Evolutionary conservation across 2,113 vertebrate genomes (phyloP).

Genomic region (Dasyornis broadbenti): DNA sequence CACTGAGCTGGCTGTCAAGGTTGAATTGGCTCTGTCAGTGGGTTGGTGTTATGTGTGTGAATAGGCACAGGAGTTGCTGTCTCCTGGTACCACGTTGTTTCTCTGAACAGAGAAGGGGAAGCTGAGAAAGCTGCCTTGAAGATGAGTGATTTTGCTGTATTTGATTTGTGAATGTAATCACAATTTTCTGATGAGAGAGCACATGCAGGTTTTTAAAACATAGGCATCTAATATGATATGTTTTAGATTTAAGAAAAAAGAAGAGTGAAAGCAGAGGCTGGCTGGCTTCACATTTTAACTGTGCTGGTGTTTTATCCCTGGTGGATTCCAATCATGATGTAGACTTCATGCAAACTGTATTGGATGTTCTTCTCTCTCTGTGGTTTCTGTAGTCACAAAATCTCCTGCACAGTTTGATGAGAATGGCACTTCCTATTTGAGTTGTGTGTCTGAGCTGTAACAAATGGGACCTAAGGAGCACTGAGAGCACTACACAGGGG

Average conservation of each 20-base stretch:
- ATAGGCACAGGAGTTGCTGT: constrained; percentile 8
- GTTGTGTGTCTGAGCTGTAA: neutral
- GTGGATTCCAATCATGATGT: neutral
- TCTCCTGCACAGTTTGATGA: neutral
- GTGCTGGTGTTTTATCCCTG: neutral
- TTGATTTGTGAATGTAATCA: constrained; percentile 32
- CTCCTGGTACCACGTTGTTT: neutral
- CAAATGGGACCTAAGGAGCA: neutral
- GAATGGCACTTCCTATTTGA: constrained; percentile 25
- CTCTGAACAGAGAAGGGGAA: constrained; percentile 1
- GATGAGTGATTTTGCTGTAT: constrained; percentile 28
- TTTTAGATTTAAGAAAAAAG: neutral
- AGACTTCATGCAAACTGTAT: neutral
- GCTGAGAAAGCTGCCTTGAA: constrained; percentile 8
- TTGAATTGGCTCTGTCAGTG: constrained; percentile 34
- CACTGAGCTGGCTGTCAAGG: constrained; percentile 41
- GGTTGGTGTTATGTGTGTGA: neutral
- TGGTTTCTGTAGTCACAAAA: constrained; percentile 3
- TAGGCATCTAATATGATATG: neutral
- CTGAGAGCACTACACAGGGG: neutral
- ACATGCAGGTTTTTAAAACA: neutral
- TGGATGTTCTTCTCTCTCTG: neutral
- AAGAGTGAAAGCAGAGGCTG: neutral
- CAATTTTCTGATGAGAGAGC: constrained; percentile 1
- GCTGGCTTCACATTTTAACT: neutral